Base-by-base conservation (phyloP, 2,888 invertebrate genomes). In the Spilosoma lubricipeda region DNA sequence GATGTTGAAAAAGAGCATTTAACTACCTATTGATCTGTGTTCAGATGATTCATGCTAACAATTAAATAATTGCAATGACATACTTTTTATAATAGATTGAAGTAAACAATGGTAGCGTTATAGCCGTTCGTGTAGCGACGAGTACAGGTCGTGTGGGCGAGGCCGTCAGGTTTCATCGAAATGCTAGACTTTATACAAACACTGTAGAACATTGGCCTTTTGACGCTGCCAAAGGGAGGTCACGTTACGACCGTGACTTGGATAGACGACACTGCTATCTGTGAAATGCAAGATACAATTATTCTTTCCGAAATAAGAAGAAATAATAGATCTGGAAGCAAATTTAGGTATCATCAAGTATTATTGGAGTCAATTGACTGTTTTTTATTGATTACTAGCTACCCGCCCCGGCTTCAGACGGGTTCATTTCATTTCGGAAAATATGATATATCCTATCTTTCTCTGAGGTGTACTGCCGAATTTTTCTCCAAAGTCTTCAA, bases 191-290 rank as follows among this genome's bases (percentile, higher is more conserved):
- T 86, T 84, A 82, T 83, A 86, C 86, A 88, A 87, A 88, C 86
- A 82, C 84, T 84, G 75, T 72, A 88, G 92, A 89, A 88, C 93
- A 87, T 93, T 91, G 92, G 91, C 93, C 93, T 93, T 90, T 92
- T 82, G 78, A 77, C 75, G 82, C 80, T 80, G 71, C 76, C 70
- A 72, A 77, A 76, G 77, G 86, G 89, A 89, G 89, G 89, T 87
- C 87, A 83, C 72, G 88, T 87, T 87, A 83, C 74, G 88, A 72
- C 89, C 89, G 78, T 89, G 88, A 87, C 85, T 87, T 78, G 75
- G 72, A 80, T 80, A 70, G 65, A 72, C 73, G 56, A 76, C 73
- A 82, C 3, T 59, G 59, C 75, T 74, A n/a, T 66, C 39, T 77
- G 64, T 42, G n/a, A 52, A 15, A 36, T 59, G 52, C 71, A 27